These are phyloP conservation scores for Hirudo medicinalis DNA, from an alignment of 1,140 invertebrate genomes.

Conservation along the genomic window DNA sequence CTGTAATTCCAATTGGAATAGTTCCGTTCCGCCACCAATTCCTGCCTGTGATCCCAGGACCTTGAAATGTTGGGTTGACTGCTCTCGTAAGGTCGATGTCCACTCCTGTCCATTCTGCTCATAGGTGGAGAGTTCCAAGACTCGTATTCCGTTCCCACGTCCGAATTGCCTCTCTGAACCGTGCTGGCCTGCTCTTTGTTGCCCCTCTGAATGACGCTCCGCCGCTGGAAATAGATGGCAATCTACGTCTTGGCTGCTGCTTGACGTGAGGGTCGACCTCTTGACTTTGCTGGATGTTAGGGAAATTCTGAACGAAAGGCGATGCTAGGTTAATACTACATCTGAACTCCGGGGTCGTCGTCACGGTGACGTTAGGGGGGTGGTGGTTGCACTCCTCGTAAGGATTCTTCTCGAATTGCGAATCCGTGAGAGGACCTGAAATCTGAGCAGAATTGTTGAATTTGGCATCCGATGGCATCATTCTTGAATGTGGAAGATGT, in stretches of 20 bases:
- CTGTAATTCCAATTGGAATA: slow-evolving; percentile 7
- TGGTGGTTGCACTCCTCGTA: too few relatives aligned
- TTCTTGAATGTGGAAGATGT: too few relatives aligned
- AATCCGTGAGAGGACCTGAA: too few relatives aligned
- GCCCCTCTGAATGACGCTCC: slow-evolving; percentile 8
- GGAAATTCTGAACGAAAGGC: too few relatives aligned
- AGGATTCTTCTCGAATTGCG: too few relatives aligned
- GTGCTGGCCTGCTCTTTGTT: neutral
- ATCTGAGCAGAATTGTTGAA: too few relatives aligned
- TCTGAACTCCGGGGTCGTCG: too few relatives aligned
- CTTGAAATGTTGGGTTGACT: slow-evolving; percentile 5
- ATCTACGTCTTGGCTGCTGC: neutral
- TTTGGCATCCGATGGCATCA: too few relatives aligned
- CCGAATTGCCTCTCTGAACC: slow-evolving; percentile 7
- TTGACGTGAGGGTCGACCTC: neutral
- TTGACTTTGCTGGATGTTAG: too few relatives aligned
- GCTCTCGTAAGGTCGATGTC: neutral
- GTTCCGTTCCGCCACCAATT: slow-evolving; percentile 1
- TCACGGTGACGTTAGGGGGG: too few relatives aligned
- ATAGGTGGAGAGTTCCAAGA: slow-evolving; percentile 11
- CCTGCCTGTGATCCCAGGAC: slow-evolving; percentile 8
- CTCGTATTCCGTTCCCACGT: neutral
- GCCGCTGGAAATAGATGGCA: slow-evolving; percentile 2
- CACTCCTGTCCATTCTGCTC: neutral
- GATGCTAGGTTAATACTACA: too few relatives aligned